Percentiles rank a stretch among this genome's conserved stretches.
phyloP scores from a whole-genome alignment of 2,113 vertebrate species.

The Caranx melampygus region DNA sequence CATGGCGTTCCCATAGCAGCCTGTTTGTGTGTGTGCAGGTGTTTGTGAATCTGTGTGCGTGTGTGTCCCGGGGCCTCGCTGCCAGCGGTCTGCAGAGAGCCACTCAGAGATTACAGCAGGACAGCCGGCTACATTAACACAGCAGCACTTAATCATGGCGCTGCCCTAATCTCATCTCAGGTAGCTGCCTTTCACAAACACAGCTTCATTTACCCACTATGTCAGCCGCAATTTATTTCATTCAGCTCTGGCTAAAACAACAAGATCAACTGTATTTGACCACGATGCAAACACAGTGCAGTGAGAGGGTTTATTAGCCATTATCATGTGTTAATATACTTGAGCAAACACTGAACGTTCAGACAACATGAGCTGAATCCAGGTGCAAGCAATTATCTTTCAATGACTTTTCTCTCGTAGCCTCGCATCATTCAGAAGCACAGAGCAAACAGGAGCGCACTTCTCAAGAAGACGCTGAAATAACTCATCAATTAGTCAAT shows the following conservation, averaged over 20 bases:
- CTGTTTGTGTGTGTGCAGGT: constrained; percentile 17
- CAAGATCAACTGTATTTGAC: constrained; percentile 30
- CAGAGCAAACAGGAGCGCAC: background rate
- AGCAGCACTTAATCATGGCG: constrained; percentile 69
- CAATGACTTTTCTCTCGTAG: background rate
- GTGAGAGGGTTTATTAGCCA: constrained; percentile 3
- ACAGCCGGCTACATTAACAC: constrained; percentile 78
- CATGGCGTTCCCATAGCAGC: constrained; percentile 29
- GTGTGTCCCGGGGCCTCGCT: constrained; percentile 67
- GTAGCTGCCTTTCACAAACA: constrained; percentile 75
- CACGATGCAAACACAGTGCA: background rate
- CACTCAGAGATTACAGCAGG: constrained; percentile 74
- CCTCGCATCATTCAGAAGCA: background rate
- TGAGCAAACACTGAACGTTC: constrained; percentile 16
- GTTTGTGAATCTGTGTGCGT: constrained; percentile 33
- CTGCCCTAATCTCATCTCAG: constrained; percentile 78
- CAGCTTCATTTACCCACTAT: constrained; percentile 25
- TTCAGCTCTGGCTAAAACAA: constrained; percentile 4
- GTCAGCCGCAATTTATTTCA: constrained; percentile 21
- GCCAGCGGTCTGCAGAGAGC: constrained; percentile 73
- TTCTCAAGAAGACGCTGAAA: background rate
- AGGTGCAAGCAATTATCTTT: constrained; percentile 32
- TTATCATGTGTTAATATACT: constrained; percentile 6
- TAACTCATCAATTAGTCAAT: background rate
- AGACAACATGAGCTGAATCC: constrained; percentile 19